Percentiles rank a stretch among this genome's conserved stretches.
These are phyloP conservation scores for Drosophila virilis DNA, from an alignment of 1,140 invertebrate genomes.

Conservation along the genomic window DNA sequence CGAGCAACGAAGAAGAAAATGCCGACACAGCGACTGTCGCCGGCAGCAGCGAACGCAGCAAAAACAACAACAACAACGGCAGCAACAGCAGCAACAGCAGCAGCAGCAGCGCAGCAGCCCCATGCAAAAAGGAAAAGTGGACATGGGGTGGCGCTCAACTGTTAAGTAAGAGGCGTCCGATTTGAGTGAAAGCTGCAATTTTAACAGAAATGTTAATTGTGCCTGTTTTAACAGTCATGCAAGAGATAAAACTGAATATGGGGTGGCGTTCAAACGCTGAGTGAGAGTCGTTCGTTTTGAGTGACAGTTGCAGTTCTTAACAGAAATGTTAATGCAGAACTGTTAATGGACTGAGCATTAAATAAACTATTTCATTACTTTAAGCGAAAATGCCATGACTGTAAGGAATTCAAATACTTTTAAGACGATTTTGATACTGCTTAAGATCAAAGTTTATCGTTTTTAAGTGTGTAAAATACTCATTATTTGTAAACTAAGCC, in stretches of 20 bases:
- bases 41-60: conserved; percentile 44
- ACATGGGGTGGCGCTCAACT: conserved; percentile 23
- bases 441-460: no score
- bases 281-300: not conserved
- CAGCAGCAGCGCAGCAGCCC: conserved; percentile 8
- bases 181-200: conserved; percentile 3
- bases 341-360: not conserved
- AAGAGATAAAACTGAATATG: not conserved
- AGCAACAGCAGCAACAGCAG: conserved; percentile 16
- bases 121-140: conserved; percentile 38
- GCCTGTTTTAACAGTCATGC: not conserved
- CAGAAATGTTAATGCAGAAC: not conserved
- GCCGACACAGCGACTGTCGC: conserved; percentile 45
- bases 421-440: no score
- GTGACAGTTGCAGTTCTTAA: not conserved
- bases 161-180: conserved; percentile 17
- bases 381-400: no score
- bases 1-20: conserved; percentile 24
- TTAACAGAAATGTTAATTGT: conserved; percentile 5
- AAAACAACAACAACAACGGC: conserved; percentile 14
- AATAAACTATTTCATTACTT: no score
- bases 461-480: no score
- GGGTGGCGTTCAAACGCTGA: not conserved
- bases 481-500: no score
- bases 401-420: not conserved